A percentile compares a stretch with the other conserved stretches of the same genome.
These are phyloP conservation scores for Aphelenchoides besseyi DNA, from an alignment of 1,140 invertebrate genomes.

Conservation along the genomic window DNA sequence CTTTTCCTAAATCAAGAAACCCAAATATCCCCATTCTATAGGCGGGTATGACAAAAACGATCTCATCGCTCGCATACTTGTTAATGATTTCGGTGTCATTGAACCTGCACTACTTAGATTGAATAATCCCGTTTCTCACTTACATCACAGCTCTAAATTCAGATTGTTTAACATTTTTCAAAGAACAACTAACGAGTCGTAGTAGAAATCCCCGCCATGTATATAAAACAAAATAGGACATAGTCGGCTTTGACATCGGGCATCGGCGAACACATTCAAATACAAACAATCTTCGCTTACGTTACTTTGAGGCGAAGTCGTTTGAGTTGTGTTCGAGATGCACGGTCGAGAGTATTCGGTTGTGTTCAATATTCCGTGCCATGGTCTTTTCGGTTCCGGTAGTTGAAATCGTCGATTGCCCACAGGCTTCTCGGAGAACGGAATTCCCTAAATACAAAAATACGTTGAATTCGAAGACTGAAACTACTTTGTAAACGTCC, in stretches of 20 bases:
- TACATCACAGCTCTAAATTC: too few relatives aligned
- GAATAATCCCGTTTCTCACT: too few relatives aligned
- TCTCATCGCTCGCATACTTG: slow-evolving; percentile 51
- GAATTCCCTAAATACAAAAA: slow-evolving; percentile 62
- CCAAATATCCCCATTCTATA: slow-evolving; percentile 62
- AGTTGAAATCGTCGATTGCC: slow-evolving; percentile 83
- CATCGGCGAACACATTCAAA: slow-evolving; percentile 42
- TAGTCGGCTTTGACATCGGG: slow-evolving; percentile 20
- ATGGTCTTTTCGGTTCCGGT: slow-evolving; percentile 77
- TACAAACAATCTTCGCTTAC: slow-evolving; percentile 50
- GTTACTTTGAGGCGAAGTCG: slow-evolving; percentile 45
- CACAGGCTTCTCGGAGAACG: slow-evolving; percentile 85
- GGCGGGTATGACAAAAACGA: slow-evolving; percentile 64
- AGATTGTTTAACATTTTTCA: neutral
- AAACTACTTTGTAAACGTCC: slow-evolving; percentile 21
- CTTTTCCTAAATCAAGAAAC: slow-evolving; percentile 56
- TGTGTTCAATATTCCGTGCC: slow-evolving; percentile 73
- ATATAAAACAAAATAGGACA: slow-evolving; percentile 57
- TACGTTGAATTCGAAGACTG: neutral
- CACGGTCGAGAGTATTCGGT: slow-evolving; percentile 70
- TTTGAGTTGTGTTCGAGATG: slow-evolving; percentile 42
- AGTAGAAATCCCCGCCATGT: slow-evolving; percentile 52
- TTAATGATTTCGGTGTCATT: slow-evolving; percentile 48
- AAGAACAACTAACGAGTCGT: slow-evolving; percentile 32
- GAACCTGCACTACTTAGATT: slow-evolving; percentile 45